Base-by-base conservation (phyloP, 1,140 invertebrate genomes). In the Papilio machaon region DNA sequence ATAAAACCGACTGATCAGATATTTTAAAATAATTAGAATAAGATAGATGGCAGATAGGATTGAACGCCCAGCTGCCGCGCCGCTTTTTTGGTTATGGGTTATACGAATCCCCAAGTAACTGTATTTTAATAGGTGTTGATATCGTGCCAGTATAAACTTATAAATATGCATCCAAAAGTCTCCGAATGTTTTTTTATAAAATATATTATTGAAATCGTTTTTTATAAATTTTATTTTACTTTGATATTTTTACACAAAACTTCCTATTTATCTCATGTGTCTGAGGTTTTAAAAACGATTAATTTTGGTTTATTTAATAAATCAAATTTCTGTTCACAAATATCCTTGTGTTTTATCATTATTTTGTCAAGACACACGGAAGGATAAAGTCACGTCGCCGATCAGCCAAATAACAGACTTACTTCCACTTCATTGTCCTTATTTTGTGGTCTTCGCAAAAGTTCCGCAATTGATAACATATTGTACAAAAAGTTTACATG, bases 391-490 rank as follows among this genome's bases (percentile, higher is more conserved):
- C 73, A 46, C 73, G 73, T 47, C 2, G 17, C 46, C 19, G 73
- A 47, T 75, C 23, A 11, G 73, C 47, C 30, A 75, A 75, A 52
- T 52, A 75, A 52, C 73, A 75, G 52, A 74, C 1, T 13, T n/a
- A 47, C 10, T 74, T 75, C 73, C 73, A 49, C 46, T 30, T 19
- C 19, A 75, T 75, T 75, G 47, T 75, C 73, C 73, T 75, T 30
- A 73, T 19, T 47, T 52, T 5, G 73, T 75, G 19, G 7, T 23
- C 46, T 49, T 75, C 6, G 23, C 43, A 75, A 23, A 52, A 30
- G 73, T 75, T 75, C 73, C 73, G 52, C 11, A 49, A 75, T 30
- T 30, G 73, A 75, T 75, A 74, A 75, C 30, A 43, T 73, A 17
- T 4, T 38, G 10, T 11, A 15, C n/a, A 67, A 67, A 13, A 10